Base-by-base conservation (phyloP, 30 jellyfish, hydroid and myxozoan genomes). In the Aurelia sp. region DNA sequence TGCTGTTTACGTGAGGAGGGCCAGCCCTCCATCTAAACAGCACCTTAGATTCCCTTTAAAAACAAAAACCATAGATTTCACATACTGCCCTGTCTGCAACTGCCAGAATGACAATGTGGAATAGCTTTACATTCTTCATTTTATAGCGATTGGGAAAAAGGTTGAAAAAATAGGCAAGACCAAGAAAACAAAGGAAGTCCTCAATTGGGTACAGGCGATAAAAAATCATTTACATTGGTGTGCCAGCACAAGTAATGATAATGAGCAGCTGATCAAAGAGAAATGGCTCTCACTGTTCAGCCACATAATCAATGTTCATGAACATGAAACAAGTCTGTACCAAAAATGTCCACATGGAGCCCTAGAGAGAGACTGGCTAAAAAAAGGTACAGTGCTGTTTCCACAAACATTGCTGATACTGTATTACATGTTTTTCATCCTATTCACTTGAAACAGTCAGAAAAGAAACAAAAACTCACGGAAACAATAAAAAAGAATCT, bases 171-270 rank as follows among this genome's bases (percentile, higher is more conserved):
- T 63, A 33, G 81, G 74, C 40, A 64, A 80, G 55, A 63, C 3
- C 21, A 66, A 67, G 68, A 64, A 33, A 67, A 63, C 90, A 16
- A 35, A 38, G 55, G 81, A 62, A 55, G 72, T 80, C 21, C 31
- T 30, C 9, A 22, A 63, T 10, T 80, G 90, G 90, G 81, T 80
- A 30, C 72, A 48, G 22, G 16, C 74, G 12, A 80, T 63, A 38
- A 63, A 80, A 80, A 80, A 63, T 63, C 90, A 65, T 80, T 68
- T 80, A n/a, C 50, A 80, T 66, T 80, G 90, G 90, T 80, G 90
- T 52, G 90, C 90, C 20, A 22, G 73, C 6, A 30, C 90, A 13
- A 80, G 90, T 71, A 65, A 66, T 62, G 90, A 50, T 50, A 40
- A 67, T 65, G 77, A 44, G 12, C 71, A 35, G 64, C 81, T 80